Percentiles rank a stretch among this genome's conserved stretches.
Conservation (phyloP, 2,888 invertebrate genomes). For the Nycteola revayana region DNA sequence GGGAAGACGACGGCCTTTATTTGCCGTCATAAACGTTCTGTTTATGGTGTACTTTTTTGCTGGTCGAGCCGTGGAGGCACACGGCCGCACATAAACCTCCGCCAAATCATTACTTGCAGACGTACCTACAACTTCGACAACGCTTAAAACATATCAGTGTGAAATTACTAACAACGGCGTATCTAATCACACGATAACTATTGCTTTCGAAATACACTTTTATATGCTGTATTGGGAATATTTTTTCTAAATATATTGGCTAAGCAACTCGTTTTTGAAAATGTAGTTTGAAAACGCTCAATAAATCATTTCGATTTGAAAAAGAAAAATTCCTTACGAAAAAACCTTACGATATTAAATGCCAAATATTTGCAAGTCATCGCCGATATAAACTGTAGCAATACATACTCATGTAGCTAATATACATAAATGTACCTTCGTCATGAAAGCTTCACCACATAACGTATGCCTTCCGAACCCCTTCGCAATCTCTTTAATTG, state of each 20-base stretch:
- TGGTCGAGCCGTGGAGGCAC: constrained; percentile 36
- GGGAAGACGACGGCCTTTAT: constrained; percentile 79
- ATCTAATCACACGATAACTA: constrained; percentile 24
- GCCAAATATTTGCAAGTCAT: too few species aligned
- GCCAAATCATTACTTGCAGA: constrained; percentile 60
- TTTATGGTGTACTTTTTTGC: constrained; percentile 79
- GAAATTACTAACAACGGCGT: constrained; percentile 16
- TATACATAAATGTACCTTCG: too few species aligned
- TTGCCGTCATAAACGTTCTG: constrained; percentile 79
- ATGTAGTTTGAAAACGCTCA: too few species aligned
- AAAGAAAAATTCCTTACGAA: too few species aligned
- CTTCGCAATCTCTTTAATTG: constrained; percentile 35
- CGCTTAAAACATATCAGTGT: constrained; percentile 26
- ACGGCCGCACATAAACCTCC: constrained; percentile 63
- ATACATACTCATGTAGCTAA: too few species aligned
- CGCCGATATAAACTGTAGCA: too few species aligned
- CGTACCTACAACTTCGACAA: constrained; percentile 47
- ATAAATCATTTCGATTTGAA: too few species aligned
- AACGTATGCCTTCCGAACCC: constrained; percentile 15
- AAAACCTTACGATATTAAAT: too few species aligned
- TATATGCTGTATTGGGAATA: constrained; percentile 29
- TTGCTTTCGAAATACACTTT: constrained; percentile 32
- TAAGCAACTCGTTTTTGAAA: too few species aligned
- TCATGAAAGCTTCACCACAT: constrained; percentile 1
- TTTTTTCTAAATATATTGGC: constrained; percentile 9